Conservation (phyloP, 2,113 vertebrate genomes). For the Panurus biarmicus region DNA sequence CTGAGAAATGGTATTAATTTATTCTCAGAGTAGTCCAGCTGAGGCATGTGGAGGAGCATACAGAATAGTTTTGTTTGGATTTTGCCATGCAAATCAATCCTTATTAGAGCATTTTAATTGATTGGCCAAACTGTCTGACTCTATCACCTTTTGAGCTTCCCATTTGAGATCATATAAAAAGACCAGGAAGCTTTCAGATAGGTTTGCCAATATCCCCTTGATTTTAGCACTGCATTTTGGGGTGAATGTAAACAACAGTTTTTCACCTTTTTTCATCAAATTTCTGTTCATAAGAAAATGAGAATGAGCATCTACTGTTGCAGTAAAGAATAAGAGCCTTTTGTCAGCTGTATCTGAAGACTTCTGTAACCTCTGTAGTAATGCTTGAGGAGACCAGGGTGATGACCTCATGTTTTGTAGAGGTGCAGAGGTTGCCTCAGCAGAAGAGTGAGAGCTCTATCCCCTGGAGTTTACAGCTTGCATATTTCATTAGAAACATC, state of each 20-base stretch:
- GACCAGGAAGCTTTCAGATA: background rate
- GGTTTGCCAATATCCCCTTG: background rate
- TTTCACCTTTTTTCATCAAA: background rate
- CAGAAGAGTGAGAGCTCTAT: background rate
- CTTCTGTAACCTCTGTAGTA: too few species aligned
- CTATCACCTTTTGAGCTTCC: conserved; percentile 2
- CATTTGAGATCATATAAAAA: background rate
- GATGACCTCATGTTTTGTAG: background rate
- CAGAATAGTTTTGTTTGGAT: conserved; percentile 12
- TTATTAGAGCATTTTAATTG: conserved; percentile 12
- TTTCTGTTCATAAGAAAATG: background rate
- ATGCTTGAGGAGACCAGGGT: background rate
- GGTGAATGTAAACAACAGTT: background rate
- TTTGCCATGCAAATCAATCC: conserved; percentile 14
- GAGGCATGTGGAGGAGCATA: background rate
- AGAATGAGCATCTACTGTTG: background rate
- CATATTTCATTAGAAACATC: background rate
- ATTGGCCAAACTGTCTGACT: background rate
- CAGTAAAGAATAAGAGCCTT: background rate
- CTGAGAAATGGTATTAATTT: conserved; percentile 11
- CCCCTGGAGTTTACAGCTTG: background rate
- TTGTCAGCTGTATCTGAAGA: background rate
- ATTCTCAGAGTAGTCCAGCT: conserved; percentile 3
- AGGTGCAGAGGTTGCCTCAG: background rate
- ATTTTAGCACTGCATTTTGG: background rate